A percentile compares a stretch with the other conserved stretches of the same genome.
These are phyloP conservation scores for Neodon shergylaensis DNA, from an alignment of 2,113 vertebrate genomes.

Conservation along the genomic window DNA sequence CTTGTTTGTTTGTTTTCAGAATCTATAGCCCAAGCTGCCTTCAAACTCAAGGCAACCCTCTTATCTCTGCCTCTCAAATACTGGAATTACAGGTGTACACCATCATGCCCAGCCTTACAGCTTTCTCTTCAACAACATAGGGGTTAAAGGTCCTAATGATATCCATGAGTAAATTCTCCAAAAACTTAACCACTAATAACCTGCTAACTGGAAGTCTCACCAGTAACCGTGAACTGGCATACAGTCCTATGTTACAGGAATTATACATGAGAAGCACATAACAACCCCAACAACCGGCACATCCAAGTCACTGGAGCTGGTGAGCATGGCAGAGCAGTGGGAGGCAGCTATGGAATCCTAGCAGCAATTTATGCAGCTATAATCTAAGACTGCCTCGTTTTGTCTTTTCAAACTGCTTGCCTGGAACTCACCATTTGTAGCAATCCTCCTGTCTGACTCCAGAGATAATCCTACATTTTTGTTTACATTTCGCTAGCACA, in stretches of 20 bases:
- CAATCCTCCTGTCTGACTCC: not conserved
- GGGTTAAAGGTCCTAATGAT: not conserved
- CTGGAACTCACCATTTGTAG: not conserved
- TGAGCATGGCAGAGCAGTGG: not conserved
- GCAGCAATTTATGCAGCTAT: not conserved
- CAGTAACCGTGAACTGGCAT: not conserved
- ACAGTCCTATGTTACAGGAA: not conserved
- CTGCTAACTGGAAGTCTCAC: not conserved
- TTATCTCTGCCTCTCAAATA: not conserved
- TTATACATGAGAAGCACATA: not conserved
- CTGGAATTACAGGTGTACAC: not conserved
- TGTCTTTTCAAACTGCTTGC: not conserved
- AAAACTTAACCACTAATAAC: not conserved
- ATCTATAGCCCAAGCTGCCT: not conserved
- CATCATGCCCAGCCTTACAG: not conserved
- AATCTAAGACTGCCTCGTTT: not conserved
- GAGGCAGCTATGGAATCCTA: not conserved
- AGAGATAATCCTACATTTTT: not conserved
- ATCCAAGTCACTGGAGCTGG: not conserved
- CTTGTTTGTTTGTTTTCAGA: not conserved
- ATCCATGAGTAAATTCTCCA: not conserved
- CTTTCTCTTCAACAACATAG: not conserved
- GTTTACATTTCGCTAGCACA: not conserved
- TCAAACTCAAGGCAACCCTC: not conserved
- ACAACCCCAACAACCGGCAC: not conserved